These are phyloP conservation scores for Brevimyrus niger DNA, from an alignment of 2,113 vertebrate species.

Conservation along the genomic window DNA sequence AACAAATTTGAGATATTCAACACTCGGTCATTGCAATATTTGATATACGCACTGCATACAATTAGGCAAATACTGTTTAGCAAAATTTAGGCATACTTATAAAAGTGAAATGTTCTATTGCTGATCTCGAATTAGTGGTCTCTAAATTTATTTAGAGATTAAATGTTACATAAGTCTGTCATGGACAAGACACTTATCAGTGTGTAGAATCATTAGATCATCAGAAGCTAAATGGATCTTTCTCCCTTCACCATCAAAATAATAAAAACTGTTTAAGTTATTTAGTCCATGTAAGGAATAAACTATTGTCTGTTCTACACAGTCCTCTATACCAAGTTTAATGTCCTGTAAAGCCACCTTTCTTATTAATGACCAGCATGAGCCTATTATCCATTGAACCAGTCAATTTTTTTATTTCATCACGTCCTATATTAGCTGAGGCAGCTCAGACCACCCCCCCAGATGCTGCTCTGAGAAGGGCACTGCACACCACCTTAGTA, in stretches of 20 bases:
- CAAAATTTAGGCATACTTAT: neutral
- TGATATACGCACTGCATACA: neutral
- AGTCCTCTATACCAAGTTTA: neutral
- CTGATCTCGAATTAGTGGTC: too few species aligned
- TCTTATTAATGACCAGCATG: neutral
- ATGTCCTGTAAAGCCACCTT: neutral
- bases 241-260: neutral
- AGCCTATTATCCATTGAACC: neutral
- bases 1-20: neutral
- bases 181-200: neutral
- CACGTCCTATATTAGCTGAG: neutral
- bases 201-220: too few species aligned
- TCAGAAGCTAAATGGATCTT: too few species aligned
- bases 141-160: neutral
- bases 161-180: neutral
- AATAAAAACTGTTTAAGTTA: neutral
- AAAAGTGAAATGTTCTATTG: too few species aligned
- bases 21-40: neutral
- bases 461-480: neutral
- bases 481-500: neutral
- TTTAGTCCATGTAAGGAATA: neutral
- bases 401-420: neutral
- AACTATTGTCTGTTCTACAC: neutral
- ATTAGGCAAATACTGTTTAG: neutral
- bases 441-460: neutral